A percentile compares a stretch with the other conserved stretches of the same genome.
These are phyloP conservation scores for Chaetura pelagica DNA, from an alignment of 2,113 vertebrate genomes.

Conservation along the genomic window DNA sequence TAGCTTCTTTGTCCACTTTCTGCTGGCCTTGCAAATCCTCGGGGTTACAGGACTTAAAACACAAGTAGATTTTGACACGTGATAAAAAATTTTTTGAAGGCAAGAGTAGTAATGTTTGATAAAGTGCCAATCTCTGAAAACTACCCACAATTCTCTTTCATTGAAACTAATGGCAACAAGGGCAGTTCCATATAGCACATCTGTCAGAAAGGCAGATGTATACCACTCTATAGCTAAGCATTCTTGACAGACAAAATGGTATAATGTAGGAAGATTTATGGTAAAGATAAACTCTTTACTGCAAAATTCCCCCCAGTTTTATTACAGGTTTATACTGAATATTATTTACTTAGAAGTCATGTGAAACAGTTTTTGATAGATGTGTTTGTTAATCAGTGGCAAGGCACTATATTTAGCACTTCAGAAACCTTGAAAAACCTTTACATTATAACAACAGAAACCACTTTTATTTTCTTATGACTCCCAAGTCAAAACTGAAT, in stretches of 20 bases:
- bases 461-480: background rate
- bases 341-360: conserved; percentile 9
- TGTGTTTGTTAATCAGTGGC: conserved; percentile 17
- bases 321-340: conserved; percentile 13
- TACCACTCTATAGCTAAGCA: conserved; percentile 14
- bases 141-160: conserved; percentile 28
- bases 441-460: background rate
- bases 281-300: conserved; percentile 36
- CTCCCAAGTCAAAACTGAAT: background rate
- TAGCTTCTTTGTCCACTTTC: background rate
- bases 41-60: background rate
- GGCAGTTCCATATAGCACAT: background rate
- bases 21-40: background rate
- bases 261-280: conserved; percentile 47
- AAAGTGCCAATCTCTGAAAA: conserved; percentile 20
- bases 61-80: background rate
- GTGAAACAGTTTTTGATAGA: conserved; percentile 7
- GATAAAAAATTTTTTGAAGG: background rate
- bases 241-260: conserved; percentile 39
- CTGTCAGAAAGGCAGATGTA: background rate
- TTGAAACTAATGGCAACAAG: conserved; percentile 1
- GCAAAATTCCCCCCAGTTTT: conserved; percentile 23
- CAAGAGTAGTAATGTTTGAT: conserved; percentile 6
- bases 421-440: background rate
- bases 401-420: background rate